Evolutionary conservation across 2,888 invertebrate species (phyloP).

Genomic region (Macropis europaea): DNA sequence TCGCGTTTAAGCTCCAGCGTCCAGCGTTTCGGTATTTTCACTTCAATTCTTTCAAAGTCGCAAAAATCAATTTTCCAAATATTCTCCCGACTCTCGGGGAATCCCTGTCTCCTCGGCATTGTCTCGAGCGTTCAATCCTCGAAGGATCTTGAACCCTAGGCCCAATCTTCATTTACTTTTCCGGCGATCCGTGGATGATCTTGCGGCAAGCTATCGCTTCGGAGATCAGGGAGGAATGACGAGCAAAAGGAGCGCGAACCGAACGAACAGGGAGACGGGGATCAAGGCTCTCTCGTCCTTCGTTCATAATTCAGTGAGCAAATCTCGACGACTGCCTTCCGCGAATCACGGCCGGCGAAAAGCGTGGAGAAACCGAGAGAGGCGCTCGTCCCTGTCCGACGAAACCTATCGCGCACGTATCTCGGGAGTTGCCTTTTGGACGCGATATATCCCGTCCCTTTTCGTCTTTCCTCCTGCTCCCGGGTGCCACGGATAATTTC

Average conservation of each 20-base stretch:
- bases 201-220: slow-evolving; percentile 44
- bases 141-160: too few relatives aligned
- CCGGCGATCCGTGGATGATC: too few relatives aligned
- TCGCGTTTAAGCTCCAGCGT: too few relatives aligned
- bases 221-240: slow-evolving; percentile 36
- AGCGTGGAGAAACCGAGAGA: slow-evolving; percentile 48
- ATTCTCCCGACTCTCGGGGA: too few relatives aligned
- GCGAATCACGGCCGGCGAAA: slow-evolving; percentile 67
- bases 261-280: slow-evolving; percentile 35
- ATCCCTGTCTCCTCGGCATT: too few relatives aligned
- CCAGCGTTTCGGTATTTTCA: too few relatives aligned
- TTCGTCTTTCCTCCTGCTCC: slow-evolving; percentile 3
- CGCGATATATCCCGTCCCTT: slow-evolving; percentile 25
- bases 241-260: slow-evolving; percentile 38
- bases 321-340: slow-evolving; percentile 75
- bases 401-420: slow-evolving; percentile 70
- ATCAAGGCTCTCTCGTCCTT: slow-evolving; percentile 55
- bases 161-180: too few relatives aligned
- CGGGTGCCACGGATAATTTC: slow-evolving; percentile 70
- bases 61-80: too few relatives aligned
- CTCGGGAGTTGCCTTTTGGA: slow-evolving; percentile 66
- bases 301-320: slow-evolving; percentile 72
- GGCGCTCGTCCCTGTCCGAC: slow-evolving; percentile 43
- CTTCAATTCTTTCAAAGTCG: too few relatives aligned
- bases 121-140: too few relatives aligned